Conservation (phyloP, 2,113 vertebrate species). For the Corythoichthys haematopterus region DNA sequence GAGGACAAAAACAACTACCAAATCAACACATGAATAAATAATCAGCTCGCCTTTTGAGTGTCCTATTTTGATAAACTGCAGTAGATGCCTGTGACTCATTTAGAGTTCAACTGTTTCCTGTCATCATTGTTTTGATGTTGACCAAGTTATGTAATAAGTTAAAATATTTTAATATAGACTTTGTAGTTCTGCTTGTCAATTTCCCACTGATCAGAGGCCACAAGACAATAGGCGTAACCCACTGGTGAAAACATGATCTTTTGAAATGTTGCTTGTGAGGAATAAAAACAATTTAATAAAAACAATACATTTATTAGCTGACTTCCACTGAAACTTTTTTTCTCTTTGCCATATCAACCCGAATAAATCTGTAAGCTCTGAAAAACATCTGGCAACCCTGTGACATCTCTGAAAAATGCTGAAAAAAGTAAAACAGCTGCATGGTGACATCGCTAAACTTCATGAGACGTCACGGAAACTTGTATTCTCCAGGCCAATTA, state of each 20-base stretch:
- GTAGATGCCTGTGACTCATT: conserved; percentile 51
- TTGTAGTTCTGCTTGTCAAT: conserved; percentile 34
- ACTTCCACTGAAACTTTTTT: too few relatives aligned
- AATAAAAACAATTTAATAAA: too few relatives aligned
- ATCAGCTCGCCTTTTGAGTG: conserved; percentile 56
- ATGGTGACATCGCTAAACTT: too few relatives aligned
- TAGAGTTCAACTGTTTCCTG: conserved; percentile 38
- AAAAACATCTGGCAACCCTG: too few relatives aligned
- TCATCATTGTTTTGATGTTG: conserved; percentile 47
- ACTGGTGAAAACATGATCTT: not conserved
- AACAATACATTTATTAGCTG: too few relatives aligned
- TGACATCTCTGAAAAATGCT: too few relatives aligned
- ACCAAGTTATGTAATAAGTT: conserved; percentile 19
- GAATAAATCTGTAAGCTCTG: too few relatives aligned
- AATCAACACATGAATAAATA: conserved; percentile 64
- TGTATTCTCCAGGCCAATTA: too few relatives aligned
- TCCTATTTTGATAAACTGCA: conserved; percentile 54
- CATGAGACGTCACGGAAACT: too few relatives aligned
- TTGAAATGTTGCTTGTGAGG: not conserved
- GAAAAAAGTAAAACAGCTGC: too few relatives aligned
- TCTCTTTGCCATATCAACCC: too few relatives aligned
- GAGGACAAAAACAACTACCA: conserved; percentile 51
- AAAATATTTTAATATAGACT: conserved; percentile 10
- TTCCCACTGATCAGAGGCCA: conserved; percentile 25
- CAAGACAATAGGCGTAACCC: conserved; percentile 24